Conservation (phyloP, 2,888 invertebrate genomes). For the Cryptophagus acutangulus region DNA sequence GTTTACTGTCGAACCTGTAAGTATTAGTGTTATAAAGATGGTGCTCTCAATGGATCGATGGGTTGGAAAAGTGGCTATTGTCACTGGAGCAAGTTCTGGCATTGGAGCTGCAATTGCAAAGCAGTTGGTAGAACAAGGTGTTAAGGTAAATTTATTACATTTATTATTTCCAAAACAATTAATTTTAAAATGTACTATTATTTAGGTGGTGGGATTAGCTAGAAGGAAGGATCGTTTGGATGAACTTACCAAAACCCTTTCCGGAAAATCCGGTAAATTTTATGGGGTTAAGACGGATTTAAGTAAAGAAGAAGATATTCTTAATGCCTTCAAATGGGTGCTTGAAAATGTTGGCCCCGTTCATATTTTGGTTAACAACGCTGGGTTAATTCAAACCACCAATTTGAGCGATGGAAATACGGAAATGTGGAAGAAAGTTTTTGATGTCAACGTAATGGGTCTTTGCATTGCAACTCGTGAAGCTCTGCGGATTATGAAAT, state of each 20-base stretch:
- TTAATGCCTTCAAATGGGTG: constrained; percentile 19
- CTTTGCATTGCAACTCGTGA: constrained; percentile 27
- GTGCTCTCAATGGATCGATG: no score
- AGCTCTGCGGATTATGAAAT: constrained; percentile 28
- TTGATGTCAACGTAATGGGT: constrained; percentile 32
- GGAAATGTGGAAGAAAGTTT: constrained; percentile 27
- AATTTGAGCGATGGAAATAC: constrained; percentile 25
- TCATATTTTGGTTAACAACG: constrained; percentile 23
- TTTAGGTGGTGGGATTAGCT: constrained; percentile 10
- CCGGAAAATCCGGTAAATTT: constrained; percentile 12
- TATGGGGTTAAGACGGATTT: constrained; percentile 16
- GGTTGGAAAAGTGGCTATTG: no score
- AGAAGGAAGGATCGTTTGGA: neutral
- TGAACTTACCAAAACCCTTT: constrained; percentile 4
- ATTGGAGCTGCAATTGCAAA: no score
- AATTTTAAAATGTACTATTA: no score
- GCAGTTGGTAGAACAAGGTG: no score
- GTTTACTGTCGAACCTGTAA: no score
- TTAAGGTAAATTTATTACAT: no score
- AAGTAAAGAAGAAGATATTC: constrained; percentile 18
- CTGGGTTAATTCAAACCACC: constrained; percentile 14
- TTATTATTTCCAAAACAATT: no score
- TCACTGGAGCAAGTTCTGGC: no score
- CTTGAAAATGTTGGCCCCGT: constrained; percentile 21
- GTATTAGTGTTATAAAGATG: no score